phyloP scores from a whole-genome alignment of 2,888 invertebrate genomes.

The Dermolepida albohirtum region DNA sequence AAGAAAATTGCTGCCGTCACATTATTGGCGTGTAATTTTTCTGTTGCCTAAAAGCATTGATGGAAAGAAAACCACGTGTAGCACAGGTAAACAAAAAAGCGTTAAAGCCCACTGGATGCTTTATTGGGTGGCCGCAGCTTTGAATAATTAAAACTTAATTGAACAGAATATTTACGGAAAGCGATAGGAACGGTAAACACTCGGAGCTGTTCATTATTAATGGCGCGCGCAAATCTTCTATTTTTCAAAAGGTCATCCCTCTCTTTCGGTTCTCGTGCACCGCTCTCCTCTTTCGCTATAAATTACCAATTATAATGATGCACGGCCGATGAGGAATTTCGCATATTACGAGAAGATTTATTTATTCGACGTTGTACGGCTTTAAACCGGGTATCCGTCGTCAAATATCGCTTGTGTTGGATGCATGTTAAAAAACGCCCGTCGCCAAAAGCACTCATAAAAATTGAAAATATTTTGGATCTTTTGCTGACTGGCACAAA shows the following conservation, averaged over 20 bases:
- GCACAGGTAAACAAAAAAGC: no score
- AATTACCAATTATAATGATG: slow-evolving; percentile 33
- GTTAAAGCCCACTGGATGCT: background rate
- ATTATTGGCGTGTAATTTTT: no score
- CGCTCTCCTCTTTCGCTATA: background rate
- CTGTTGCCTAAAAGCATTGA: no score
- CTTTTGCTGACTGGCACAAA: background rate
- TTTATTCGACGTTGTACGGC: background rate
- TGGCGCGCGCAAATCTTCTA: slow-evolving; percentile 29
- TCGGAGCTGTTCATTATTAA: slow-evolving; percentile 35
- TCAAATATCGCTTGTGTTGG: no score
- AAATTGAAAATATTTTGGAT: slow-evolving; percentile 17
- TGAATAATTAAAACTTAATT: slow-evolving; percentile 39
- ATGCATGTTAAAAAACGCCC: background rate
- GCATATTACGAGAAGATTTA: slow-evolving; percentile 28
- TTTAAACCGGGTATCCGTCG: no score
- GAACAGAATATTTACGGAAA: slow-evolving; percentile 36
- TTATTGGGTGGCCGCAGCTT: slow-evolving; percentile 27
- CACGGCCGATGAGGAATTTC: slow-evolving; percentile 22
- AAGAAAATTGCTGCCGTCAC: no score
- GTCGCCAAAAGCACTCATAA: slow-evolving; percentile 6
- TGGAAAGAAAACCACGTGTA: no score
- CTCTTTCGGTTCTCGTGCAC: background rate
- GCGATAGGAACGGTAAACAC: slow-evolving; percentile 33
- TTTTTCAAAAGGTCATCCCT: slow-evolving; percentile 25